Conservation (phyloP, 2,888 invertebrate genomes). For the Hypercompe scribonia region DNA sequence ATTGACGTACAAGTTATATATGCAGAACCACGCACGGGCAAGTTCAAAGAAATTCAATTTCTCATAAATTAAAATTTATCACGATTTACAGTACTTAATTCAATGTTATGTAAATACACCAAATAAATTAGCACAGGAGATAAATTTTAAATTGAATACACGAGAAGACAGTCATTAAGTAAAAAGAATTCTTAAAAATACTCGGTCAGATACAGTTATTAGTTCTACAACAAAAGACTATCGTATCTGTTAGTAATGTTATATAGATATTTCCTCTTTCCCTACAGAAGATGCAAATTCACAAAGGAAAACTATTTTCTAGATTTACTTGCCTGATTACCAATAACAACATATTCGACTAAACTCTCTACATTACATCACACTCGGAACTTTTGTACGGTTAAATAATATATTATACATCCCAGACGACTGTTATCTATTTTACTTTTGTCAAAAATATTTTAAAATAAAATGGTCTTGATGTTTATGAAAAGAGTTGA, state of each 20-base stretch:
- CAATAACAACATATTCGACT: not conserved
- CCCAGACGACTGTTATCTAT: not conserved
- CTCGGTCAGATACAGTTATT: constrained; percentile 6
- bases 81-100: no score
- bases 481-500: not conserved
- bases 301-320: not conserved
- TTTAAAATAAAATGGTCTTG: not conserved
- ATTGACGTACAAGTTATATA: not conserved
- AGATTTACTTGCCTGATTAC: not conserved
- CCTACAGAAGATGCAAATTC: not conserved
- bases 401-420: not conserved
- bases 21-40: not conserved
- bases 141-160: not conserved
- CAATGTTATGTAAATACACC: not conserved
- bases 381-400: not conserved
- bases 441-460: not conserved
- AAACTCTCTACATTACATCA: not conserved
- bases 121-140: not conserved
- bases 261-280: not conserved
- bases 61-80: not conserved
- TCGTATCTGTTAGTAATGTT: constrained; percentile 4
- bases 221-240: not conserved
- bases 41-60: not conserved
- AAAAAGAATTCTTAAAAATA: constrained; percentile 10
- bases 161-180: constrained; percentile 2